Evolutionary conservation across 2,888 invertebrate species (phyloP).

Genomic region (Anoplius nigerrimus): DNA sequence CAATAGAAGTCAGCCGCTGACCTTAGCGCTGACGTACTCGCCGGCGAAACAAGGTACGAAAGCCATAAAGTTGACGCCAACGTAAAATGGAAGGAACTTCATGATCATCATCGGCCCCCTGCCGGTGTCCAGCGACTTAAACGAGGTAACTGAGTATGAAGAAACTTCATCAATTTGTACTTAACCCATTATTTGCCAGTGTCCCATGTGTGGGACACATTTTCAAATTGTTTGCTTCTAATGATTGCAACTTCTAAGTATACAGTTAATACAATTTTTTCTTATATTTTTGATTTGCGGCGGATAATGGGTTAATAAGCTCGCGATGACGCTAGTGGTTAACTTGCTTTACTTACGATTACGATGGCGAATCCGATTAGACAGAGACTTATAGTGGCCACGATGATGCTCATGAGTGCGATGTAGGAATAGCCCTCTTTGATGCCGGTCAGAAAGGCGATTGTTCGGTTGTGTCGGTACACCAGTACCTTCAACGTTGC

Average conservation of each 20-base stretch:
- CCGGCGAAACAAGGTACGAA: slow-evolving; percentile 49
- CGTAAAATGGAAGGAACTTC: slow-evolving; percentile 42
- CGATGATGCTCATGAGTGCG: slow-evolving; percentile 35
- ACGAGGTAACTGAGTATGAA: background rate
- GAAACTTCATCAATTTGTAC: background rate
- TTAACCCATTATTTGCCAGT: no score
- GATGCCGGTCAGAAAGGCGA: slow-evolving; percentile 29
- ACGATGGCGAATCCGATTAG: slow-evolving; percentile 2
- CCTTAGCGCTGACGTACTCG: slow-evolving; percentile 46
- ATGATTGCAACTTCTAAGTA: no score
- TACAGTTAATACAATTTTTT: no score
- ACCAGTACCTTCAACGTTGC: slow-evolving; percentile 11
- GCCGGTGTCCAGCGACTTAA: slow-evolving; percentile 14
- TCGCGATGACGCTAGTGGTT: no score
- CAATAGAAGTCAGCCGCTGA: slow-evolving; percentile 8
- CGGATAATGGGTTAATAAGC: no score
- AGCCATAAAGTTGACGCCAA: slow-evolving; percentile 35
- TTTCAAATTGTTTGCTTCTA: no score
- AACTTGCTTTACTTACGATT: background rate
- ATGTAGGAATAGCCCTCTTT: slow-evolving; percentile 35
- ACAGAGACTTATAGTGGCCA: slow-evolving; percentile 18
- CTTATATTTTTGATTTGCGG: no score
- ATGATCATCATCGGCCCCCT: slow-evolving; percentile 22
- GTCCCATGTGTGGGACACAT: no score
- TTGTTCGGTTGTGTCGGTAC: slow-evolving; percentile 34